Conservation (phyloP, 2,113 vertebrate genomes). For the Perognathus longimembris region DNA sequence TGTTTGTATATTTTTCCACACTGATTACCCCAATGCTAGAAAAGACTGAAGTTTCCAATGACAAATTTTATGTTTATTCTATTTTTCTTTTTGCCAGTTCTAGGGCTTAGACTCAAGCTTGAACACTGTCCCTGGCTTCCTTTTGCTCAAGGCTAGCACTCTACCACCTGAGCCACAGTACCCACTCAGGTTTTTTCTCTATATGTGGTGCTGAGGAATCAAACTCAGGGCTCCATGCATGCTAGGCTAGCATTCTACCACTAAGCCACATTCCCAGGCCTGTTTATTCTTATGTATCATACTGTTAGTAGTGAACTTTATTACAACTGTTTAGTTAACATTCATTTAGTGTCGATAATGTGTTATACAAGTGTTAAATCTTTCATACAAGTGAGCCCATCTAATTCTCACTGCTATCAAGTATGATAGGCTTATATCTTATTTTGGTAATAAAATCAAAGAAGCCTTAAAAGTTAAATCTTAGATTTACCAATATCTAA, state of each 20-base stretch:
- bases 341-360: not conserved
- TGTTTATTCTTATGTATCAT: not conserved
- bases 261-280: no score
- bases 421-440: not conserved
- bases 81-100: no score
- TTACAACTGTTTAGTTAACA: not conserved
- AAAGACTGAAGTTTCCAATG: not conserved
- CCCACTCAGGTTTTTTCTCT: no score
- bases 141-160: no score
- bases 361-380: not conserved
- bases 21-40: not conserved
- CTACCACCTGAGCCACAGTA: no score
- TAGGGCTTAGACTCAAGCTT: no score
- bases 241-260: no score
- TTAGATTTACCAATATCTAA: not conserved
- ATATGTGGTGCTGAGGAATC: no score
- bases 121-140: no score
- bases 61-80: not conserved
- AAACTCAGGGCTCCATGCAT: no score
- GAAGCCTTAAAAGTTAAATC: not conserved
- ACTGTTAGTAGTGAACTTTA: not conserved
- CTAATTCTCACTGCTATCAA: not conserved
- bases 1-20: not conserved
- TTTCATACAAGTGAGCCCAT: not conserved
- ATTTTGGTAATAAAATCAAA: constrained; percentile 1